These are phyloP conservation scores for Oxyruncus cristatus DNA, from an alignment of 2,113 vertebrate genomes.

Conservation along the genomic window DNA sequence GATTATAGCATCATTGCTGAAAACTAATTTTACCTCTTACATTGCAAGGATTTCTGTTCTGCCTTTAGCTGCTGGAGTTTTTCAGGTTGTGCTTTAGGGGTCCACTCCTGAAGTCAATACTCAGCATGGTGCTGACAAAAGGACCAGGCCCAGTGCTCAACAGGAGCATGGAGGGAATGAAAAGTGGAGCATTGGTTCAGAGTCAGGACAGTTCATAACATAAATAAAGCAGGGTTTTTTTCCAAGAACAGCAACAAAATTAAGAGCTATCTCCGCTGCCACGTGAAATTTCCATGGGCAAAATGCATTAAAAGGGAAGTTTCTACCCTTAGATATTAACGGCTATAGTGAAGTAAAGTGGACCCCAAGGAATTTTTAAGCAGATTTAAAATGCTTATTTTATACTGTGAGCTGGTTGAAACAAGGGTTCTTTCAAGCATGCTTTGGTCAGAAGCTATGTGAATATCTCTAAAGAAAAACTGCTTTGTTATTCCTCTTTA, in stretches of 20 bases:
- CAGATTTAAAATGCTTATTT: conserved; percentile 10
- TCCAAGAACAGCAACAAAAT: background rate
- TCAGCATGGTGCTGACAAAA: background rate
- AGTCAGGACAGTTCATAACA: background rate
- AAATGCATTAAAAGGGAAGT: background rate
- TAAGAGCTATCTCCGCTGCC: background rate
- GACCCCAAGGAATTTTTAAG: background rate
- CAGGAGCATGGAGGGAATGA: background rate
- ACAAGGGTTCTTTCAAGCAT: background rate
- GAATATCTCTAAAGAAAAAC: background rate
- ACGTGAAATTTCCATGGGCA: background rate
- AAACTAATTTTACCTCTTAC: conserved; percentile 46
- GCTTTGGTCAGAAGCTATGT: background rate
- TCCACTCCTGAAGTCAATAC: background rate
- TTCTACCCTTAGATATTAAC: background rate
- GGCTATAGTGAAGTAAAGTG: background rate
- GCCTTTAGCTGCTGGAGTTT: background rate
- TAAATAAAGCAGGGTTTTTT: background rate
- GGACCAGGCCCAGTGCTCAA: background rate
- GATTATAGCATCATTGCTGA: conserved; percentile 52
- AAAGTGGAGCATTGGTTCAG: background rate
- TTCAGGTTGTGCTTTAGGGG: background rate
- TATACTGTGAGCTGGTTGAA: background rate
- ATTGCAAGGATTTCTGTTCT: background rate
- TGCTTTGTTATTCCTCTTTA: background rate